A percentile compares a stretch with the other conserved stretches of the same genome.
Evolutionary conservation across 1,140 invertebrate species (phyloP).

Genomic region (Drosophila ercepeae): DNA sequence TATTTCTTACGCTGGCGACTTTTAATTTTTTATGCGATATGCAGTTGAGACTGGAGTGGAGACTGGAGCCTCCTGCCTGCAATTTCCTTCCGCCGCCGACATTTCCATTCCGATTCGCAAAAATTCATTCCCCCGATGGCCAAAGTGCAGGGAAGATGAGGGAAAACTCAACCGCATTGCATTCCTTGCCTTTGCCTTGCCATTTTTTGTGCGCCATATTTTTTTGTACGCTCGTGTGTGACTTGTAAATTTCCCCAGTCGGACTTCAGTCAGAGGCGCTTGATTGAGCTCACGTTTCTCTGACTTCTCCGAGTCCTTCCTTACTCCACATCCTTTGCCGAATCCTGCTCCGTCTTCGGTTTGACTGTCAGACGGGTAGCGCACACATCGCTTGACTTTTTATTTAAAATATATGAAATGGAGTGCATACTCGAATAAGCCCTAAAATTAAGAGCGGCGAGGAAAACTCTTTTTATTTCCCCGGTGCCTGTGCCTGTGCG

Average conservation of each 20-base stretch:
- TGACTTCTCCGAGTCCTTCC: slow-evolving; percentile 2
- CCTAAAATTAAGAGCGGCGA: slow-evolving; percentile 45
- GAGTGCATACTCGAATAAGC: slow-evolving; percentile 58
- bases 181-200: slow-evolving; percentile 18
- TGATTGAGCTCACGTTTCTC: slow-evolving; percentile 75
- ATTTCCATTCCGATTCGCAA: slow-evolving; percentile 46
- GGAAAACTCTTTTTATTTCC: slow-evolving; percentile 66
- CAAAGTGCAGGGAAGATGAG: slow-evolving; percentile 23
- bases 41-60: slow-evolving; percentile 32
- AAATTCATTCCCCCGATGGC: slow-evolving; percentile 37
- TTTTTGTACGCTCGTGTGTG: slow-evolving; percentile 53
- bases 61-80: slow-evolving; percentile 7
- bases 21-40: slow-evolving; percentile 70
- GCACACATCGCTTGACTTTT: slow-evolving; percentile 45
- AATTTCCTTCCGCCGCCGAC: slow-evolving; percentile 16
- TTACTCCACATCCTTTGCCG: no score
- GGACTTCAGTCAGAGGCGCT: slow-evolving; percentile 60
- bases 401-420: slow-evolving; percentile 55
- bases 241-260: slow-evolving; percentile 77
- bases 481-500: slow-evolving; percentile 17
- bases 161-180: slow-evolving; percentile 22
- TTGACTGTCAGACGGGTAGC: slow-evolving; percentile 49
- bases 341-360: slow-evolving; percentile 22
- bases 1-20: slow-evolving; percentile 65
- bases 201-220: slow-evolving; percentile 37